These are phyloP conservation scores for Caiman crocodilus DNA, from an alignment of 2,797 vertebrate genomes.

Conservation along the genomic window DNA sequence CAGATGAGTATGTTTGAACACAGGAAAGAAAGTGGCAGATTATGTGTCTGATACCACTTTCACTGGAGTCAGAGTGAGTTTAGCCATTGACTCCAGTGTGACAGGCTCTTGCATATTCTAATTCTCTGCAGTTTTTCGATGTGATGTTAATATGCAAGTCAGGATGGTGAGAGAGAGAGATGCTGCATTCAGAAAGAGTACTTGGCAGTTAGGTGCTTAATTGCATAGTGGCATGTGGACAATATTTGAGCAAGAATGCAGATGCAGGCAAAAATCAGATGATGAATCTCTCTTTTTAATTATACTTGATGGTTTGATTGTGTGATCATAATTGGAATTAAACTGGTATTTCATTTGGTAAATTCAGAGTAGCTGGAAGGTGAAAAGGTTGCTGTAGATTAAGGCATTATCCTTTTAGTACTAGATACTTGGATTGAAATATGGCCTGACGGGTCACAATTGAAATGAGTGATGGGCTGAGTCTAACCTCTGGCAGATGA, in stretches of 20 bases:
- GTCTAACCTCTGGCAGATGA: constrained; percentile 70
- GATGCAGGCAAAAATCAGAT: constrained; percentile 61
- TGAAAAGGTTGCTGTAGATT: constrained; percentile 24
- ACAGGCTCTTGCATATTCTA: background rate
- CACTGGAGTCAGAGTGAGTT: constrained; percentile 6
- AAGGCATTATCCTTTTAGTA: constrained; percentile 35
- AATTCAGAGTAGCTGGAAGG: constrained; percentile 33
- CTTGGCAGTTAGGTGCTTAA: constrained; percentile 72
- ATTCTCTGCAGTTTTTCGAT: constrained; percentile 32
- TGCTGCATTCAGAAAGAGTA: constrained; percentile 66
- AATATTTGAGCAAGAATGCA: constrained; percentile 58
- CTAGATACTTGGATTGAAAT: constrained; percentile 52
- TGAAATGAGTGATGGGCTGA: constrained; percentile 67
- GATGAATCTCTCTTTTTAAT: constrained; percentile 57
- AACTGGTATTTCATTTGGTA: constrained; percentile 68
- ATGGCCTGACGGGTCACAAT: constrained; percentile 52
- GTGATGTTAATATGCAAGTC: constrained; percentile 78
- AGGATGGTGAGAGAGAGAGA: constrained; percentile 57
- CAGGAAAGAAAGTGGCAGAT: constrained; percentile 1
- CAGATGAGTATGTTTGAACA: constrained; percentile 1
- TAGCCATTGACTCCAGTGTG: constrained; percentile 21
- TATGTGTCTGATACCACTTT: background rate
- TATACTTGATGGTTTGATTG: constrained; percentile 54
- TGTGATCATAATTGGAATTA: constrained; percentile 68
- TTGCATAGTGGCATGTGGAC: constrained; percentile 63